Evolutionary conservation across 1,140 invertebrate genomes (phyloP).

Genomic region (Liolophura sinensis): DNA sequence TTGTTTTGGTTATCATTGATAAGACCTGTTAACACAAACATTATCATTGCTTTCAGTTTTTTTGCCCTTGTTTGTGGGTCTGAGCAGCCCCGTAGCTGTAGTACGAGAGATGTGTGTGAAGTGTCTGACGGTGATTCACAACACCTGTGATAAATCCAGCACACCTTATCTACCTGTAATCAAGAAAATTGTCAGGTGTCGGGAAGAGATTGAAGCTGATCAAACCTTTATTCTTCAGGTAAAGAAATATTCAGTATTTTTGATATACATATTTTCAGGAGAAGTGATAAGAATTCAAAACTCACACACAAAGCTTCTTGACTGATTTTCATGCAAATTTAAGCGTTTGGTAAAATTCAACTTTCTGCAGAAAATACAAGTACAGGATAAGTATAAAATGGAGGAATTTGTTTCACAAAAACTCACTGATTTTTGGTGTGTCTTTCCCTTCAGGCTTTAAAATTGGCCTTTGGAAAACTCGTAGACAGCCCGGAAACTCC

Average conservation of each 20-base stretch:
- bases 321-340: too few species aligned
- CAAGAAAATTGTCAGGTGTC: slow-evolving; percentile 21
- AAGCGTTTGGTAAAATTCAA: too few species aligned
- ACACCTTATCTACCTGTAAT: slow-evolving; percentile 11
- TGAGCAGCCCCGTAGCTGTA: slow-evolving; percentile 18
- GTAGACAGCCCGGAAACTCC: too few species aligned
- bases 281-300: too few species aligned
- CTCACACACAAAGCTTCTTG: too few species aligned
- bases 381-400: too few species aligned
- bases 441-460: too few species aligned
- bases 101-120: slow-evolving; percentile 22
- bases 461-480: too few species aligned
- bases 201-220: slow-evolving; percentile 32
- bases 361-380: too few species aligned
- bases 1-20: neutral
- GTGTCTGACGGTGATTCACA: slow-evolving; percentile 10
- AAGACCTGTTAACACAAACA: neutral
- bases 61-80: slow-evolving; percentile 21
- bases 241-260: slow-evolving; percentile 2
- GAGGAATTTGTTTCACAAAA: too few species aligned
- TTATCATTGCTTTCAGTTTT: slow-evolving; percentile 19
- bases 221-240: slow-evolving; percentile 26
- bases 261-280: too few species aligned
- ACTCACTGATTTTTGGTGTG: too few species aligned
- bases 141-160: neutral